phyloP scores from a whole-genome alignment of 2,113 vertebrate genomes.

The Anthoscopus minutus region DNA sequence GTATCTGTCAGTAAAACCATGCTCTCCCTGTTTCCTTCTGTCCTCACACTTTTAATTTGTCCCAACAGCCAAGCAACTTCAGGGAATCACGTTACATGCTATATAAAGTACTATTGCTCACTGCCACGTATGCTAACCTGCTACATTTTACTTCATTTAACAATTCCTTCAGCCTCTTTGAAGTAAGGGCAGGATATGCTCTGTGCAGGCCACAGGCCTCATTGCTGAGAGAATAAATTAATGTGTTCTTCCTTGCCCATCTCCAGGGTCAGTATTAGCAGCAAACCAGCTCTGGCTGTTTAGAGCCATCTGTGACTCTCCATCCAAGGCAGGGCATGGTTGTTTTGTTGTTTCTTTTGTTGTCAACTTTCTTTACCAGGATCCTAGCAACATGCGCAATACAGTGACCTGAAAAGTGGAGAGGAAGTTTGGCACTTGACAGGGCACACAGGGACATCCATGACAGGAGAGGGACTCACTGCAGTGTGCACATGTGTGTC shows the following conservation, averaged over 20 bases:
- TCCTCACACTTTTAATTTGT: not conserved
- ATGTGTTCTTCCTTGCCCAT: not conserved
- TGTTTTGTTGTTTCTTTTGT: not conserved
- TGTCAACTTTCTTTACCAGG: not conserved
- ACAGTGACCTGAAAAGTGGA: not conserved
- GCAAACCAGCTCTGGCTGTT: not conserved
- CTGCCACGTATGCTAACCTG: not conserved
- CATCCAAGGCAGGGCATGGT: not conserved
- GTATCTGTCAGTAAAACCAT: not conserved
- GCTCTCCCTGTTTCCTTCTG: not conserved
- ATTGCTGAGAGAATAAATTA: not conserved
- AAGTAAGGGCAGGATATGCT: not conserved
- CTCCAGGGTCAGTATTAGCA: not conserved
- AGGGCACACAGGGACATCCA: not conserved
- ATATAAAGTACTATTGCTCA: not conserved
- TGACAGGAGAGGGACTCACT: not conserved
- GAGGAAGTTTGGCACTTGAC: not conserved
- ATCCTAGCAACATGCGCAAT: not conserved
- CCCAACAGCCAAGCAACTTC: not conserved
- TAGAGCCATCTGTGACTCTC: fast-evolving
- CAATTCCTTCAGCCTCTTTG: not conserved
- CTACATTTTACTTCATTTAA: not conserved
- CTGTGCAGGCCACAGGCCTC: not conserved
- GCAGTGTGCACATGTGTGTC: not conserved
- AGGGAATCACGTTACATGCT: not conserved